phyloP scores from a whole-genome alignment of 2,888 invertebrate genomes.

The Erebia palarica region DNA sequence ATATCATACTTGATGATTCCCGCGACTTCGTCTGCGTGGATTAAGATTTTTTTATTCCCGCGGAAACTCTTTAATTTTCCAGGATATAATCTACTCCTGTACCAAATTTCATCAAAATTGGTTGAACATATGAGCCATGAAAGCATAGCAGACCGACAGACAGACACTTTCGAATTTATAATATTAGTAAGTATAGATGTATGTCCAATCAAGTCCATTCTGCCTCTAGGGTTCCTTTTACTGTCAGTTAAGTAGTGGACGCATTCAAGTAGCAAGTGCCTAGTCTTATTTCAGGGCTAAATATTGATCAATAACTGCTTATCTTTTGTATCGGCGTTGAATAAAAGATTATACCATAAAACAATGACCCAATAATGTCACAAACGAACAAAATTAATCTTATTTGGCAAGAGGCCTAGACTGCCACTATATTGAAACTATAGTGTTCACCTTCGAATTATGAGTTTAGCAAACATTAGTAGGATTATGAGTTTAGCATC shows the following conservation, averaged over 20 bases:
- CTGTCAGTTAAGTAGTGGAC: not conserved
- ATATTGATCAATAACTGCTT: conserved; percentile 10
- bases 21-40: too few species aligned
- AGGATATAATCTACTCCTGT: too few species aligned
- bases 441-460: conserved; percentile 1
- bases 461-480: not conserved
- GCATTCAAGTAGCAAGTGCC: conserved; percentile 4
- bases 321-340: conserved; percentile 20
- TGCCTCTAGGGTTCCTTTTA: not conserved
- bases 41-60: too few species aligned
- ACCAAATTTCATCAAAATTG: too few species aligned
- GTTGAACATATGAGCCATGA: too few species aligned
- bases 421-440: conserved; percentile 10
- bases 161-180: too few species aligned
- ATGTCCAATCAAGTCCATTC: too few species aligned
- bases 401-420: conserved; percentile 26
- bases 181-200: too few species aligned
- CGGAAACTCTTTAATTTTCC: too few species aligned
- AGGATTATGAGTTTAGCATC: not conserved
- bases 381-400: conserved; percentile 10
- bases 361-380: conserved; percentile 24
- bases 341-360: conserved; percentile 18
- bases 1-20: too few species aligned
- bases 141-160: too few species aligned
- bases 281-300: conserved; percentile 5